Evolutionary conservation across 2,888 invertebrate species (phyloP).

Genomic region (Cheilosia vernalis): DNA sequence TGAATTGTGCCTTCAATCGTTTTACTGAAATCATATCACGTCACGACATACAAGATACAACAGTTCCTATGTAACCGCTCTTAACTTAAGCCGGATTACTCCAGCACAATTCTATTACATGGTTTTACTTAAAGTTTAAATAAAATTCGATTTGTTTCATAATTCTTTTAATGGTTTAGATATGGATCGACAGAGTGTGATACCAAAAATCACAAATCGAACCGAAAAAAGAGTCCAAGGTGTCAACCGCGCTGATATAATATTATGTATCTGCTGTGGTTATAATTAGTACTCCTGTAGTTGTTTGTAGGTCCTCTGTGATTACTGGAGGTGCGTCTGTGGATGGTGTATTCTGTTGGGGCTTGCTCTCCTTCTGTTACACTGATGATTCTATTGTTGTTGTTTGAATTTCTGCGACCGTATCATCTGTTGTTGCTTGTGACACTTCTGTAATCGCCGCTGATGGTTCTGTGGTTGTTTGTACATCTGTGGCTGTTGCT

Average conservation of each 20-base stretch:
- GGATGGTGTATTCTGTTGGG: background rate
- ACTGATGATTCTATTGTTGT: background rate
- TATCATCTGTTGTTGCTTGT: background rate
- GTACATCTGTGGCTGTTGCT: background rate
- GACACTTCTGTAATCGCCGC: conserved; percentile 3
- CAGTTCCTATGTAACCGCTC: no score
- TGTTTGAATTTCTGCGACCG: background rate
- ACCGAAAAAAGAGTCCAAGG: no score
- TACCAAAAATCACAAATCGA: no score
- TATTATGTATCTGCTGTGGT: no score
- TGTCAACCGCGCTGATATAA: no score
- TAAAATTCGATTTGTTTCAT: background rate
- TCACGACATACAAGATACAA: no score
- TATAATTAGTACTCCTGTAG: background rate
- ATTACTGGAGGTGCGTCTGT: background rate
- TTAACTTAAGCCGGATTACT: background rate
- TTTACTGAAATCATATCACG: no score
- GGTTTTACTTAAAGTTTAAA: background rate
- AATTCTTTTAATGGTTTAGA: no score
- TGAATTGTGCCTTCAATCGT: no score
- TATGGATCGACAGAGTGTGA: no score
- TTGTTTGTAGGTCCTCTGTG: background rate
- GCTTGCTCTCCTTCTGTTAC: conserved; percentile 33
- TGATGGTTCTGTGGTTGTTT: background rate
- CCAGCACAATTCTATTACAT: no score